Percentiles rank a stretch among this genome's conserved stretches.
Evolutionary conservation across 2,888 invertebrate species (phyloP).

Genomic region (Pyralis farinalis): DNA sequence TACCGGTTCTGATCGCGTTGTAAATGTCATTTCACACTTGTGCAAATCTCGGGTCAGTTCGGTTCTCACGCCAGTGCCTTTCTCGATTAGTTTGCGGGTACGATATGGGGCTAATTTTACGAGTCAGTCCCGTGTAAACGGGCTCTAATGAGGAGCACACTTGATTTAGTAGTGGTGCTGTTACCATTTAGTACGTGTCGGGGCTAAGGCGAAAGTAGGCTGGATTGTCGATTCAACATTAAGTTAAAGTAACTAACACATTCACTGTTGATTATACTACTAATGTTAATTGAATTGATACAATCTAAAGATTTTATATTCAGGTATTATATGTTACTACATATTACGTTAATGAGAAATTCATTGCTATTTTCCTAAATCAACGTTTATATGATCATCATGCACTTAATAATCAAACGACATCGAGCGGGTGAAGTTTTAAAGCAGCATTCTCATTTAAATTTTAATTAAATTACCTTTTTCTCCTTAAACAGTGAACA

Average conservation of each 20-base stretch:
- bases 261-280: not conserved
- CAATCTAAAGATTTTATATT: no score
- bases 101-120: slow-evolving; percentile 48
- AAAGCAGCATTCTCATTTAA: no score
- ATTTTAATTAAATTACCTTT: not conserved
- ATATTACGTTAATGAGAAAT: no score
- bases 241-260: not conserved
- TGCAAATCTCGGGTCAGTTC: slow-evolving; percentile 14
- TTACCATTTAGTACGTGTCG: not conserved
- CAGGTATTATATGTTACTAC: no score
- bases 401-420: no score
- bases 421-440: no score
- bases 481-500: not conserved
- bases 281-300: not conserved
- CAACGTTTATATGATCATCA: no score
- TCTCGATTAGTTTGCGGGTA: slow-evolving; percentile 12
- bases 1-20: slow-evolving; percentile 43
- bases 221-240: not conserved
- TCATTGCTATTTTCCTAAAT: no score
- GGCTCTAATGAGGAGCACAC: slow-evolving; percentile 45
- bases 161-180: slow-evolving; percentile 21
- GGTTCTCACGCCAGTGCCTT: slow-evolving; percentile 30
- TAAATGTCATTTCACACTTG: slow-evolving; percentile 64
- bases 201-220: not conserved
- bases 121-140: slow-evolving; percentile 36